Conservation (phyloP, 2,113 vertebrate genomes). For the Callorhinus ursinus region DNA sequence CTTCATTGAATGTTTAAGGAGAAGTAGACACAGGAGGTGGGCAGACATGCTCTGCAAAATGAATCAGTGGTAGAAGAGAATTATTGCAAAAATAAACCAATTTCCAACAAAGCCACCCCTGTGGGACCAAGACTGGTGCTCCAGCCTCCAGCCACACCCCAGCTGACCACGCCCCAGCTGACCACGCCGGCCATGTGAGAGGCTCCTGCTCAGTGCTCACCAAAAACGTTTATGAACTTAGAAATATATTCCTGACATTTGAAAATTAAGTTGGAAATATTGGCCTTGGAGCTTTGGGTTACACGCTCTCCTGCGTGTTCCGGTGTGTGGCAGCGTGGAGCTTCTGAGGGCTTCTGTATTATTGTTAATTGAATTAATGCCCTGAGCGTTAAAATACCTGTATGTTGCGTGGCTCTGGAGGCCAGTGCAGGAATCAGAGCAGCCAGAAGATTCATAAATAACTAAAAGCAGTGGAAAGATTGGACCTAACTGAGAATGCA, state of each 20-base stretch:
- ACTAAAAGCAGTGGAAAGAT: accelerated
- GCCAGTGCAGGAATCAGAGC: accelerated
- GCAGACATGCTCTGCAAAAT: neutral
- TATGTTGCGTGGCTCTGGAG: accelerated
- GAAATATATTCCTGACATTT: neutral
- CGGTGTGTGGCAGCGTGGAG: too few species aligned
- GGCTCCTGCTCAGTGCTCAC: too few species aligned
- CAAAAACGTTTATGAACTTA: neutral
- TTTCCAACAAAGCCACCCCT: accelerated
- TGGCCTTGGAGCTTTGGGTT: accelerated
- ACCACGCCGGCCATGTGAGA: accelerated
- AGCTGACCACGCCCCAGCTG: neutral
- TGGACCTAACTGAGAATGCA: accelerated
- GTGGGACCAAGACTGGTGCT: accelerated
- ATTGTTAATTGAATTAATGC: neutral
- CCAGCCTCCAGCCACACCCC: neutral
- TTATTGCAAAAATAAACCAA: accelerated
- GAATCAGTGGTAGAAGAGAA: accelerated
- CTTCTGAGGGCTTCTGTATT: accelerated
- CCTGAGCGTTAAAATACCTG: neutral
- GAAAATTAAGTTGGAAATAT: accelerated
- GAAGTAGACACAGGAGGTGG: accelerated
- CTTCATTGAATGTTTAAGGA: neutral
- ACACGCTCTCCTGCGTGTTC: accelerated
- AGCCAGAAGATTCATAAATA: accelerated